A percentile compares a stretch with the other conserved stretches of the same genome.
These are phyloP conservation scores for Boleophthalmus pectinirostris DNA, from an alignment of 2,113 vertebrate species.

Conservation along the genomic window DNA sequence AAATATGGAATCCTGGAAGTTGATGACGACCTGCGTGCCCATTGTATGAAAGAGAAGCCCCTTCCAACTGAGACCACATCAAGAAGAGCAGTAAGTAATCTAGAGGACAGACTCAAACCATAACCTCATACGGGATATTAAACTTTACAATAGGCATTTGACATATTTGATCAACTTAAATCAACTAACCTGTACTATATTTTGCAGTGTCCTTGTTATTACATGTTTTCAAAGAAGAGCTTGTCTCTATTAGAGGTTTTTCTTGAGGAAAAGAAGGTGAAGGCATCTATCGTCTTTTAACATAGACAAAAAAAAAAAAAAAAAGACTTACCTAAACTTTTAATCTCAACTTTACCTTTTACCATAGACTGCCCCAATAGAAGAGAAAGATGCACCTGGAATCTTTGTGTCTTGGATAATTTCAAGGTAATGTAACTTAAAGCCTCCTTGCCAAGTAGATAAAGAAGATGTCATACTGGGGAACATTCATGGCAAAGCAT, in stretches of 20 bases:
- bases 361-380: conserved; percentile 66
- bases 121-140: background rate
- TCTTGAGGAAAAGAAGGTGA: conserved; percentile 79
- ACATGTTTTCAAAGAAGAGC: conserved; percentile 73
- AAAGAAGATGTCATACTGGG: too few species aligned
- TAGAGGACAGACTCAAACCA: background rate
- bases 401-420: conserved; percentile 82
- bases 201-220: conserved; percentile 82
- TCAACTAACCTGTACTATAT: background rate
- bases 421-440: conserved; percentile 57
- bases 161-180: background rate
- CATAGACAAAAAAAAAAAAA: background rate
- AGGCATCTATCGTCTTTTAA: background rate
- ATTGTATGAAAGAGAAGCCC: conserved; percentile 81
- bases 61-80: conserved; percentile 70
- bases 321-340: background rate
- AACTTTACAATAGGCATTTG: background rate
- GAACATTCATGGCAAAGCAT: too few species aligned
- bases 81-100: conserved; percentile 74
- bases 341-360: background rate
- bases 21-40: conserved; percentile 57
- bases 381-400: conserved; percentile 79
- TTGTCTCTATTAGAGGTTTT: conserved; percentile 76
- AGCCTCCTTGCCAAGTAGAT: too few species aligned
- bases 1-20: conserved; percentile 83